A percentile compares a stretch with the other conserved stretches of the same genome.
Evolutionary conservation across 2,113 vertebrate genomes (phyloP).

Genomic region (Cricetomys ansorgei): DNA sequence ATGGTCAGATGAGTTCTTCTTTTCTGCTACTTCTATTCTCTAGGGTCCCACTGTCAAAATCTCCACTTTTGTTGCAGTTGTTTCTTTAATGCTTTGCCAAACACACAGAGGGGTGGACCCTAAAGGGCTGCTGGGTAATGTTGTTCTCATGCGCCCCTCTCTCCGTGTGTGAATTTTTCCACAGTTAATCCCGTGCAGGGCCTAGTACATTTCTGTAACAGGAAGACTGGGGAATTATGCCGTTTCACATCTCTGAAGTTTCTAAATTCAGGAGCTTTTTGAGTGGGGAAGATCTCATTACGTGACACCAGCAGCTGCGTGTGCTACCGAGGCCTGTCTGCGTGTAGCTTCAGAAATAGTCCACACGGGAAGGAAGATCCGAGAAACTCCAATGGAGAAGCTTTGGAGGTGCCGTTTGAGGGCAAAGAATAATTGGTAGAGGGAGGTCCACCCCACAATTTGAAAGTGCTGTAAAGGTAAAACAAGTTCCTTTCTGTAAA

Average conservation of each 20-base stretch:
- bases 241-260: background rate
- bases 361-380: background rate
- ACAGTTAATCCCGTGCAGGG: background rate
- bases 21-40: background rate
- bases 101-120: background rate
- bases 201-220: background rate
- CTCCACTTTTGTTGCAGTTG: background rate
- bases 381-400: background rate
- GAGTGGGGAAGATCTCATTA: background rate
- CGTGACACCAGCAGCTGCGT: background rate
- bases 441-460: background rate
- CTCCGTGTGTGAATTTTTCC: background rate
- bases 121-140: background rate
- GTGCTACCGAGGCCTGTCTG: background rate
- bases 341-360: background rate
- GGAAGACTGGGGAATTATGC: background rate
- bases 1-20: background rate
- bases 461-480: background rate
- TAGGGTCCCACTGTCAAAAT: background rate
- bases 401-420: background rate
- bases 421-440: background rate
- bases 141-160: background rate
- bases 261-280: background rate
- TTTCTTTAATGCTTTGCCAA: conserved; percentile 21
- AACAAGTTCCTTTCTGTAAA: background rate